Evolutionary conservation across 1,140 invertebrate species (phyloP), one percentile per base, ranked within the genome.

Genomic region (Oncopodura yosiiana): DNA sequence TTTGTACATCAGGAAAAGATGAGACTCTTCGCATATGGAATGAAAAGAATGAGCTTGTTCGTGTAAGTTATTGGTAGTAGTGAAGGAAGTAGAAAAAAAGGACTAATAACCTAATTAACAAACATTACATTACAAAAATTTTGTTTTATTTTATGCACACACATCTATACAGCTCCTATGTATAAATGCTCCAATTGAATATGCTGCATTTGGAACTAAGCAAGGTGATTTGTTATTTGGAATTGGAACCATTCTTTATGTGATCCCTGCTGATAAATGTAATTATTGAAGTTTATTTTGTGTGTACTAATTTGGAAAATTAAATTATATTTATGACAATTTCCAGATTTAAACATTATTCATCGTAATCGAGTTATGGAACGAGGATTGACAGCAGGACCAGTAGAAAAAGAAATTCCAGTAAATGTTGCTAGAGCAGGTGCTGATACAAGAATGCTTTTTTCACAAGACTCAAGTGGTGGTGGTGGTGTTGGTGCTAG

Each of bases 371-470:
- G 63, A 2, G 60, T 58, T 0, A 36, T 63, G 37, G 21, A 48
- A 16, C 36, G 27, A 12, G 48, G 34, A 21, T 18, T 48, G 1
- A 36, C 8, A 27, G 26, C 60, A 29, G 60, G 57, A 26, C n/a
- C 14, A 44, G 30, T 26, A 30, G 61, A 62, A 44, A 21, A 39
- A 8, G 14, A 37, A 3, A n/a, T 61, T 8, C 32, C 49, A 18
- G 19, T 63, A 24, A 54, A 53, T 37, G 19, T 36, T 6, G 50
- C 54, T 6, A 53, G 43, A 38, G 19, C 49, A 6, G 41, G 29
- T 21, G n/a, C 67, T 37, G 37, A 70, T 48, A 34, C 73, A 49
- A 11, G 69, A 62, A 48, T 69, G 61, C 3, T 3, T 12, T 12
- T 30, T 11, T 21, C 12, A 6, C 3, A 23, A 44, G 42, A 44